phyloP scores from a whole-genome alignment of 2,113 vertebrate genomes.

The Limanda limanda region DNA sequence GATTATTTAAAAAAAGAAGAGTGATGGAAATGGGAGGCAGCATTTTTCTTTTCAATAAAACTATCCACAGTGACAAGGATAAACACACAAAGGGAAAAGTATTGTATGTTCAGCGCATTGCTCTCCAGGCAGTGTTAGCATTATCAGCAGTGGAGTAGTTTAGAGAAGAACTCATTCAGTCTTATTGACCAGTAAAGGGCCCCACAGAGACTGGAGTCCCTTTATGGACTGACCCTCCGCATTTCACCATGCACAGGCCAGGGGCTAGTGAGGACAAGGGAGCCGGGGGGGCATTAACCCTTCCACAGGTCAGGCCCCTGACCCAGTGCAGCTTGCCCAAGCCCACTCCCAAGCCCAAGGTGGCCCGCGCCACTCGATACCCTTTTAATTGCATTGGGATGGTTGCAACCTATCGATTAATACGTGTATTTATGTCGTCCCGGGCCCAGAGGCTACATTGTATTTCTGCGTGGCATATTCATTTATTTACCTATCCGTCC shows the following conservation, averaged over 20 bases:
- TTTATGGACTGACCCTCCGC: slow-evolving; percentile 78
- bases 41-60: slow-evolving; percentile 18
- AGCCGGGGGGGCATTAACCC: slow-evolving; percentile 64
- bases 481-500: slow-evolving; percentile 86
- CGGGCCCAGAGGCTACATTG: slow-evolving; percentile 74
- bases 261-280: slow-evolving; percentile 64
- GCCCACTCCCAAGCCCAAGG: slow-evolving; percentile 56
- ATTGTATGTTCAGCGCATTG: slow-evolving; percentile 20
- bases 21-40: neutral
- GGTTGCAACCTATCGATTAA: slow-evolving; percentile 84
- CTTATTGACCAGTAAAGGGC: slow-evolving; percentile 76
- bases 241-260: slow-evolving; percentile 62
- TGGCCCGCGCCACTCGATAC: slow-evolving; percentile 74
- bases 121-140: slow-evolving; percentile 42
- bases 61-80: neutral
- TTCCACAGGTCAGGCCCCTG: slow-evolving; percentile 69
- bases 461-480: slow-evolving; percentile 84
- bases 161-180: slow-evolving; percentile 70
- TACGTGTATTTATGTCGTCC: slow-evolving; percentile 81
- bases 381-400: slow-evolving; percentile 83
- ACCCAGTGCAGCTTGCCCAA: slow-evolving; percentile 52
- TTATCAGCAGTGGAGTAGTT: slow-evolving; percentile 47
- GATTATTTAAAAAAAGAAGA: slow-evolving; percentile 4
- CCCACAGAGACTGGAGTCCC: slow-evolving; percentile 75
- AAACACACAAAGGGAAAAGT: neutral